Evolutionary conservation across 37 sponge, comb jelly and placozoan genomes (phyloP).

Genomic region (Ianthella basta): DNA sequence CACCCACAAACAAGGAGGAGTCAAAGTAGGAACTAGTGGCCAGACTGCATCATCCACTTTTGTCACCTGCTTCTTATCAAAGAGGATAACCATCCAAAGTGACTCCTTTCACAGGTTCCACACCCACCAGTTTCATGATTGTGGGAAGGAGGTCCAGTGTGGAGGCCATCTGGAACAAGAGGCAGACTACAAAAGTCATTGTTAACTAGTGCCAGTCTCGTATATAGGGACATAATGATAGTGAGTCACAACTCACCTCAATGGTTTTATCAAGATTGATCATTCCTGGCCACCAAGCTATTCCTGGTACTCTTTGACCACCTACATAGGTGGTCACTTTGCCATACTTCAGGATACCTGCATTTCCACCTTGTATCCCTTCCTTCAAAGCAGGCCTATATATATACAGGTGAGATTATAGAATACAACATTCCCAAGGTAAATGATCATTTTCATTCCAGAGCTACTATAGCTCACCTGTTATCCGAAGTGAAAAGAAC

Average conservation of each 20-base stretch:
- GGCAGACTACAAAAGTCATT: too few relatives aligned
- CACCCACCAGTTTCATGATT: conserved; percentile 58
- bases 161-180: conserved; percentile 44
- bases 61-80: conserved; percentile 16
- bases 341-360: conserved; percentile 78
- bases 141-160: conserved; percentile 73
- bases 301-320: conserved; percentile 79
- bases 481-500: conserved; percentile 72
- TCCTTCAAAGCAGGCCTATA: conserved; percentile 62
- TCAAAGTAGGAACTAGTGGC: too few relatives aligned
- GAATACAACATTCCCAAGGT: too few relatives aligned
- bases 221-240: too few relatives aligned
- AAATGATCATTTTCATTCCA: too few relatives aligned
- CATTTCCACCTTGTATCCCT: conserved; percentile 74
- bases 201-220: too few relatives aligned
- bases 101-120: conserved; percentile 1
- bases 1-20: too few relatives aligned
- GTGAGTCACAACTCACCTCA: too few relatives aligned
- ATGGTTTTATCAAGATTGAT: conserved; percentile 62
- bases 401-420: too few relatives aligned
- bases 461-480: conserved; percentile 37
- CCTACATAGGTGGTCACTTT: conserved; percentile 86
- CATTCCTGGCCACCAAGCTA: conserved; percentile 86
- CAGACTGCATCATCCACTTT: too few relatives aligned
- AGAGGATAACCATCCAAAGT: conserved; percentile 67